Base-by-base conservation (phyloP, 1,140 invertebrate species). In the Notospermus geniculatus region DNA sequence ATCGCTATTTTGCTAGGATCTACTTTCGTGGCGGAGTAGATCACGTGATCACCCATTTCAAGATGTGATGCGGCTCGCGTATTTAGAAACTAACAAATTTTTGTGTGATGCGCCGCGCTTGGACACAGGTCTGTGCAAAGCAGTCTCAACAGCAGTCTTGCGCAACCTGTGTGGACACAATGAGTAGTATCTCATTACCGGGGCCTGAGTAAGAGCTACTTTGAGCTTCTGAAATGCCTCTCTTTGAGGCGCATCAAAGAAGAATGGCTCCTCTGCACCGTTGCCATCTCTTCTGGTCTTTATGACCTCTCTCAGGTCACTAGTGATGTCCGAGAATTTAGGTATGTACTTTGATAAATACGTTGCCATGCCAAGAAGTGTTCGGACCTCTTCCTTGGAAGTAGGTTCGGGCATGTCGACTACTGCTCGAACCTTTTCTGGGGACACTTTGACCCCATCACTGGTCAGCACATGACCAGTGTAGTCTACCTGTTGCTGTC, bases 341-440 rank as follows among this genome's bases (percentile, higher is more conserved):
- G 54, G 59, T 7, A 54, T 54, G 59, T 61, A 66, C 30, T 53
- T 50, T 0, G n/a, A 22, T 2, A 69, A 39, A 32, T 69, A 67
- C 1, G 50, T 67, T 2, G 59, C 43, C 54, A 72, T 61, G 5
- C 67, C 68, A n/a, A 71, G 53, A 45, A 71, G 66, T 43, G 15
- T 57, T 53, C 57, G 56, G 1, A 68, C 54, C 15, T 65, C 65
- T 27, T 63, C 65, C 36, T 54, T 41, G 36, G 64, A 63, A 15
- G n/a, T 77, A 5, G 80, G 81, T 52, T 9, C n/a, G 9, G 64
- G 64, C 30, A 78, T 68, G 2, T 74, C 57, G 11, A 41, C 28
- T 15, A 83, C 71, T n/a, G 68, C 71, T 45, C 65, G 29, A 0
- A 80, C 64, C 65, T 82, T 83, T 7, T 70, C 68, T 50, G 71